Base-by-base conservation (phyloP, 2,888 invertebrate genomes). In the Coenonympha glycerion region DNA sequence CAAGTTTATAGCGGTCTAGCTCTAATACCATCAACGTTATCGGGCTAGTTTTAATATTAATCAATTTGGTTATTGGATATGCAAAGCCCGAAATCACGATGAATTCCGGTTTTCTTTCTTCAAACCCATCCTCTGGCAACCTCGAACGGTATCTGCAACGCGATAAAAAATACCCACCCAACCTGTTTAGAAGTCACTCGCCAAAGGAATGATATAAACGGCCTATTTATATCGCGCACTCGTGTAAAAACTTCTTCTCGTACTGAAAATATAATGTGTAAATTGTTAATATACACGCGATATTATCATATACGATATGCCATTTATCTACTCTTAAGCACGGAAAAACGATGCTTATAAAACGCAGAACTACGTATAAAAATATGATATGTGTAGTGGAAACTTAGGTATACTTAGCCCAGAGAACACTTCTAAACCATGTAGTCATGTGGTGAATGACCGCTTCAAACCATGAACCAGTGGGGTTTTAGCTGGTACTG, bases 151-250 rank as follows among this genome's bases (percentile, higher is more conserved):
- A 42, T 42, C 42, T 42, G 13, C 42, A 30, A 31, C 42, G 21
- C 42, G 42, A 42, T 42, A n/a, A 42, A 42, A 42, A 39, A 39
- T 39, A 42, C 42, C 19, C 42, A 31, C 30, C 13, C 21, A 42
- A 42, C 42, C 42, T 19, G 42, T 42, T 42, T 42, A 42, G 42
- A 42, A 42, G 15, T 31, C 42, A 31, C 31, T 42, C 9, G 42
- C 42, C 11, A 42, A 42, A 42, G 42, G 42, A 28, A 30, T 42
- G 31, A 30, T 19, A 42, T 18, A 30, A 42, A 30, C 31, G 21
- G 11, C 42, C 42, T 42, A 42, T 42, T 42, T 42, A 24, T 41
- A 41, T 41, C 28, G 1, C 18, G 5, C 9, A 16, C 9, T 28
- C 16, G 18, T 2, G 28, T 41, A 41, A 28, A 19, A 28, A 28